phyloP scores from a whole-genome alignment of 1,140 invertebrate genomes.

The Bombus haemorrhoidalis region DNA sequence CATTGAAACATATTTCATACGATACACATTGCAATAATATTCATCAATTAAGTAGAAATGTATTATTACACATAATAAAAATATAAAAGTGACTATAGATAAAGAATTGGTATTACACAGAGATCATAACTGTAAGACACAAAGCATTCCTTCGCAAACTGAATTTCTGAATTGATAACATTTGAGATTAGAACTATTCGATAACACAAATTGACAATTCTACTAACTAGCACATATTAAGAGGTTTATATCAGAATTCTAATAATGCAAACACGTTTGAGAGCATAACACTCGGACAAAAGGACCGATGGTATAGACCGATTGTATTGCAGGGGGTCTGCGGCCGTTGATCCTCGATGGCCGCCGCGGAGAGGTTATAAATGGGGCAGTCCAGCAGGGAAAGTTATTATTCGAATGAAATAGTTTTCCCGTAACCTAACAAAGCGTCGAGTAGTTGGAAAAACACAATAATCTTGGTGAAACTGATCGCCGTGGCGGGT shows the following conservation, averaged over 20 bases:
- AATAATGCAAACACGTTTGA: slow-evolving; percentile 27
- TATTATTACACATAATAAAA: neutral
- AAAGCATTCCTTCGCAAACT: slow-evolving; percentile 21
- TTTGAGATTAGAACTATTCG: slow-evolving; percentile 10
- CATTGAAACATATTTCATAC: neutral
- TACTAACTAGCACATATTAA: neutral
- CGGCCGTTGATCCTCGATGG: slow-evolving; percentile 56
- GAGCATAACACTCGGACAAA: slow-evolving; percentile 45
- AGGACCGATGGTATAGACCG: slow-evolving; percentile 44
- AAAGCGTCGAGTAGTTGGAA: slow-evolving; percentile 16
- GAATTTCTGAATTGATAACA: slow-evolving; percentile 15
- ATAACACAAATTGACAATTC: slow-evolving; percentile 31
- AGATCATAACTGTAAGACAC: slow-evolving; percentile 20
- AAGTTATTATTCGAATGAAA: slow-evolving; percentile 25
- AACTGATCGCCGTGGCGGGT: slow-evolving; percentile 67
- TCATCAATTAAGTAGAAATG: neutral
- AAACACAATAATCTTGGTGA: slow-evolving; percentile 31
- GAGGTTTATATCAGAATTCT: neutral
- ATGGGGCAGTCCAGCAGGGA: slow-evolving; percentile 53
- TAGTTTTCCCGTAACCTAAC: slow-evolving; percentile 20
- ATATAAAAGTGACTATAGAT: neutral
- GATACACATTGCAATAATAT: neutral
- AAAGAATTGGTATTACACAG: slow-evolving; percentile 18
- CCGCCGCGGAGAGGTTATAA: slow-evolving; percentile 70
- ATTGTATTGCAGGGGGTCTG: slow-evolving; percentile 53